Evolutionary conservation across 1,140 invertebrate genomes (phyloP), one percentile per base, ranked within the genome.

Genomic region (Chionoecetes opilio): DNA sequence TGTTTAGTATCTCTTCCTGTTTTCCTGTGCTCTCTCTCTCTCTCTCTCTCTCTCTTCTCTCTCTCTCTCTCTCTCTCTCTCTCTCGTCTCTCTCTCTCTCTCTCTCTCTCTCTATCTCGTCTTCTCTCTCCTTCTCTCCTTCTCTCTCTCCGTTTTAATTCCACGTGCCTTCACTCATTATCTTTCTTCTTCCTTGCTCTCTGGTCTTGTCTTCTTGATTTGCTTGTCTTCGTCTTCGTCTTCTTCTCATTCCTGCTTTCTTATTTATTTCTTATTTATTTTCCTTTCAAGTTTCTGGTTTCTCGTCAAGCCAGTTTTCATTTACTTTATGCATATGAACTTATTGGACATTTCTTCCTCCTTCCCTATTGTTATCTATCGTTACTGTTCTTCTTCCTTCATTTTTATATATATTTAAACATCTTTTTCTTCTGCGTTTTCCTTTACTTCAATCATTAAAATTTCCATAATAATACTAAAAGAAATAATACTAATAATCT

Each of bases 31-130:
- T 63, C 53, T 63, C 5, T 41, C 53, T 21, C 21, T 26, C 53
- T 63, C 53, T 63, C 53, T 63, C 53, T 63, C 53, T 63, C 53
- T 63, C 53, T 63, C 53, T 63, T n/a, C 53, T 63, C 53, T 63
- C 53, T 63, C 53, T 63, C 53, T 75, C 63, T 75, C 63, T 75
- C 63, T 75, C 63, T 75, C 63, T 75, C 63, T 75, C 63, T 75
- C 63, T 75, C 63, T 75, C 63, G n/a, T 75, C 63, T 75, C 63
- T 75, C 63, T 75, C 63, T 53, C 46, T 53, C 46, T 53, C 46
- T 53, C 46, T 53, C 46, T 53, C 46, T 53, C 46, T 53, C 46
- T 53, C 46, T 53, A 9, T 53, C 46, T 53, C 46, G 11, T 17
- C n/a, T n/a, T n/a, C n/a, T n/a, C n/a, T n/a, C n/a, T n/a, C n/a